Evolutionary conservation across 2,888 invertebrate species (phyloP).

Genomic region (Aphrophora alni): DNA sequence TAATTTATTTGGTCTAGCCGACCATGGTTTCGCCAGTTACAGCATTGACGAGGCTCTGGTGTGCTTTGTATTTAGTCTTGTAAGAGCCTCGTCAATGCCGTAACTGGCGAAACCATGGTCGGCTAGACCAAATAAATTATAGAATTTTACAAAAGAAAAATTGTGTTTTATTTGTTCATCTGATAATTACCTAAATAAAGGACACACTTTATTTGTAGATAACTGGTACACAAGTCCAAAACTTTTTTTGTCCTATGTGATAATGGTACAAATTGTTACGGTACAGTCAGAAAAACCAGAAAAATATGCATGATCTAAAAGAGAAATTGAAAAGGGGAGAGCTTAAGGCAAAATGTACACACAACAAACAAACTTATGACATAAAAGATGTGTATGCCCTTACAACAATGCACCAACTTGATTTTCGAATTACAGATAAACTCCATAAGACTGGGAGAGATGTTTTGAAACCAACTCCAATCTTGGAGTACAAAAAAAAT

Average conservation of each 20-base stretch:
- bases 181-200: conserved; percentile 16
- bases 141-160: too few species aligned
- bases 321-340: conserved; percentile 20
- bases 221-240: not conserved
- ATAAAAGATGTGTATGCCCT: conserved; percentile 30
- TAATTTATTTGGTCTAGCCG: too few species aligned
- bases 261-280: conserved; percentile 6
- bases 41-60: too few species aligned
- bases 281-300: conserved; percentile 19
- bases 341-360: conserved; percentile 7
- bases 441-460: too few species aligned
- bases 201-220: conserved; percentile 16
- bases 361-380: conserved; percentile 22
- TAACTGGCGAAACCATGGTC: too few species aligned
- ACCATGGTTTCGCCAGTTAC: too few species aligned
- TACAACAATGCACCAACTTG: conserved; percentile 22
- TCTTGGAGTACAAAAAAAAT: conserved; percentile 32
- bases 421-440: not conserved
- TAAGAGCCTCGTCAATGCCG: too few species aligned
- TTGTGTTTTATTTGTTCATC: too few species aligned
- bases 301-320: not conserved
- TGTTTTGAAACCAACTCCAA: conserved; percentile 21
- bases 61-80: too few species aligned
- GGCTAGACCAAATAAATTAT: too few species aligned
- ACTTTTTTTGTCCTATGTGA: not conserved